A percentile compares a stretch with the other conserved stretches of the same genome.
These are phyloP conservation scores for Agapetus fuscipes DNA, from an alignment of 2,888 invertebrate species.

Conservation along the genomic window DNA sequence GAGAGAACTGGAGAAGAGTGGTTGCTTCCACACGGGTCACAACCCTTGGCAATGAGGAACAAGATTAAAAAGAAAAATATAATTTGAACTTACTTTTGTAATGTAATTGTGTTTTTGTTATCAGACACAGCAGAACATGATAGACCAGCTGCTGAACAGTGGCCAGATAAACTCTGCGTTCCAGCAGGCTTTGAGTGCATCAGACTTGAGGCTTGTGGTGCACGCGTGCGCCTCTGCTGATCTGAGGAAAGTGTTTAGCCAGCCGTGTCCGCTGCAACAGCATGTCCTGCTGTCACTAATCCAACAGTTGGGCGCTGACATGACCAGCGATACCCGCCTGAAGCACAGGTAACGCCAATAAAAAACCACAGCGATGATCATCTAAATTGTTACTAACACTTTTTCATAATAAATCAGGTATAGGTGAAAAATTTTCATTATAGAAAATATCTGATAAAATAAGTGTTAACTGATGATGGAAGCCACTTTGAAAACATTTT, in stretches of 20 bases:
- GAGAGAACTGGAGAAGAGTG: too few relatives aligned
- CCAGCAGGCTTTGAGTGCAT: slow-evolving; percentile 80
- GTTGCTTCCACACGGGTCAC: too few relatives aligned
- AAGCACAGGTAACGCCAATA: slow-evolving; percentile 74
- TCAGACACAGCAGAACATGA: slow-evolving; percentile 55
- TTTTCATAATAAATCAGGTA: too few relatives aligned
- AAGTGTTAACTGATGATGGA: too few relatives aligned
- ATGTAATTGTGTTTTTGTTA: slow-evolving; percentile 3
- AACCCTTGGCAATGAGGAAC: too few relatives aligned
- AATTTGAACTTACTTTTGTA: background rate
- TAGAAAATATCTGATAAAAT: too few relatives aligned
- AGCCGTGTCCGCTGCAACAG: slow-evolving; percentile 69
- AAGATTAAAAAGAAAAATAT: too few relatives aligned
- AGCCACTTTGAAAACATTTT: too few relatives aligned
- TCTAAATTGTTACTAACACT: too few relatives aligned
- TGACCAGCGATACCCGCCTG: slow-evolving; percentile 71
- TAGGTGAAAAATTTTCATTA: too few relatives aligned
- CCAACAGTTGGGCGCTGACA: slow-evolving; percentile 87
- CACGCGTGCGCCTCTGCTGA: slow-evolving; percentile 79
- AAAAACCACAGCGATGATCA: too few relatives aligned
- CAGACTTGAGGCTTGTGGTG: slow-evolving; percentile 79
- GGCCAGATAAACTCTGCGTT: slow-evolving; percentile 83
- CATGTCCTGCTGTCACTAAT: slow-evolving; percentile 86
- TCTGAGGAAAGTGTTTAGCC: slow-evolving; percentile 66
- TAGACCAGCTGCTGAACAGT: slow-evolving; percentile 55